Percentiles rank a stretch among this genome's conserved stretches.
These are phyloP conservation scores for Pterois miles DNA, from an alignment of 2,797 vertebrate species.

Conservation along the genomic window DNA sequence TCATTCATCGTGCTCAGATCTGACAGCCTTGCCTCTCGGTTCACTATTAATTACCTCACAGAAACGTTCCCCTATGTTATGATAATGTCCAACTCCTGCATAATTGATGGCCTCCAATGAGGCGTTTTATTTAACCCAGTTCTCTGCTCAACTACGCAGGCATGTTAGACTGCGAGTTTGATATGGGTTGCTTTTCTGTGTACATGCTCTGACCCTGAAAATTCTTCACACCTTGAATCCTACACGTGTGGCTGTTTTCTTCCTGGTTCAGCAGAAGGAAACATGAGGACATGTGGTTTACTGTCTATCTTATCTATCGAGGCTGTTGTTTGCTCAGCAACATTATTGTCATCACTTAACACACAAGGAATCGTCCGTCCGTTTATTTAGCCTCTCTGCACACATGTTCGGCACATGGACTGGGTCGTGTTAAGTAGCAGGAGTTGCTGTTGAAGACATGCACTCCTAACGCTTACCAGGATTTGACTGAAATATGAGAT, in stretches of 20 bases:
- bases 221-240: slow-evolving; percentile 14
- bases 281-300: slow-evolving; percentile 44
- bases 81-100: slow-evolving; percentile 56
- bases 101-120: slow-evolving; percentile 65
- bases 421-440: slow-evolving; percentile 22
- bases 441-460: slow-evolving; percentile 20
- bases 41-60: slow-evolving; percentile 64
- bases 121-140: slow-evolving; percentile 57
- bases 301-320: slow-evolving; percentile 58
- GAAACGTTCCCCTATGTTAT: slow-evolving; percentile 49
- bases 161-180: slow-evolving; percentile 10
- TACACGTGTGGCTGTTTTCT: not conserved
- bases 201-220: slow-evolving; percentile 3
- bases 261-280: slow-evolving; percentile 33
- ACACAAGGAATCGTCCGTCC: slow-evolving; percentile 10
- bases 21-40: slow-evolving; percentile 40
- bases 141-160: slow-evolving; percentile 22
- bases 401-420: slow-evolving; percentile 35
- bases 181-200: not conserved
- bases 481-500: slow-evolving; percentile 33
- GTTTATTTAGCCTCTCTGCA: not conserved
- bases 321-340: slow-evolving; percentile 23
- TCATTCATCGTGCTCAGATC: slow-evolving; percentile 36
- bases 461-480: slow-evolving; percentile 6
- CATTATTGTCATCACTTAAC: slow-evolving; percentile 13